Base-by-base conservation (phyloP, 64 coral and sea anemone species). In the Montipora efflorescens region DNA sequence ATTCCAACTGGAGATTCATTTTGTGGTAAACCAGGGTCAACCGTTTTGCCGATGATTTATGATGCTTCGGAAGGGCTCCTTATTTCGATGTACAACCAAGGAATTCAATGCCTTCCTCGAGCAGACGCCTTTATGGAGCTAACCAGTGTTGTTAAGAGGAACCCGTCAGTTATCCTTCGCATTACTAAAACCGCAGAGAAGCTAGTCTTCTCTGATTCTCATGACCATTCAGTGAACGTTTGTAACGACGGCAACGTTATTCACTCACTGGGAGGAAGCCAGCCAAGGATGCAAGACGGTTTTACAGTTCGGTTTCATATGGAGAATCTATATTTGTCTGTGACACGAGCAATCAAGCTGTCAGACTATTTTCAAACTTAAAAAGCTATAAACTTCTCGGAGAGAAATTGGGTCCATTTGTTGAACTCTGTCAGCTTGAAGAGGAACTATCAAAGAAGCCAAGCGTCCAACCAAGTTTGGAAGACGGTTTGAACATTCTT, bases 351-450 rank as follows among this genome's bases (percentile, higher is more conserved):
- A 79, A 87, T 66, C 48, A 50, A 84, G 73, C 81, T 47, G 13
- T 91, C 8, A 80, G 90, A 28, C 5, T 92, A 62, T 14, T 92
- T 59, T 87, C 91, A 86, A 87, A 74, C 73, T 64, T 92, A 76
- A 86, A 5, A 53, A 46, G 49, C 15, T 92, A 85, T 66, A 87
- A 49, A n/a, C n/a, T 7, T 47, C 58, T 92, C 16, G 91, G 80
- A 77, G 71, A 84, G 10, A 75, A 61, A 57, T 25, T 87, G 57
- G 64, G 57, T 5, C 23, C 49, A 46, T 85, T 92, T 25, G 48
- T 86, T 62, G 91, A 92, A 20, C 71, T 87, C 7, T 92, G 79
- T 62, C n/a, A 92, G 36, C 81, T 92, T 9, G 82, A 71, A 12
- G 90, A 91, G 28, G 79, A 91, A 51, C 2, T 5, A 53, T 49